These are phyloP conservation scores for Mactromeris polynyma DNA, from an alignment of 2,888 invertebrate species.

Conservation along the genomic window DNA sequence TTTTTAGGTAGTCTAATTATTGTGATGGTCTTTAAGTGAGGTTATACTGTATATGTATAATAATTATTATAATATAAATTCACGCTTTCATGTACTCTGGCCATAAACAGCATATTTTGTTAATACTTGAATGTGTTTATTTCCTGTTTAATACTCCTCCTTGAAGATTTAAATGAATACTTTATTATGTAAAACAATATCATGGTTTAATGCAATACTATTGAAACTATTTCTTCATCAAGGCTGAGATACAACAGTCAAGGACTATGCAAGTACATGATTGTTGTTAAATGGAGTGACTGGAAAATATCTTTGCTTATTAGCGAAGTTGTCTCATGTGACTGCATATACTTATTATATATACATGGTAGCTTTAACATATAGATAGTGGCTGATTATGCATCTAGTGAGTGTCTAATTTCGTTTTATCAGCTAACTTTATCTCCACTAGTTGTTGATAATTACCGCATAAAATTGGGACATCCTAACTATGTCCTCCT, in stretches of 20 bases:
- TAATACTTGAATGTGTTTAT: background rate
- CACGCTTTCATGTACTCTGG: too few relatives aligned
- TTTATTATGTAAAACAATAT: background rate
- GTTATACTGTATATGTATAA: too few relatives aligned
- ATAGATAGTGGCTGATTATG: background rate
- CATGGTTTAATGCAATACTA: too few relatives aligned
- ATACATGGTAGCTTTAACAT: background rate
- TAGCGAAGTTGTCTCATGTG: background rate
- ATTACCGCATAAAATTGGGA: constrained; percentile 45
- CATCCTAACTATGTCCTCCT: constrained; percentile 36
- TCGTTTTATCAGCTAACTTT: constrained; percentile 21
- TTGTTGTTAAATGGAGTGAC: background rate
- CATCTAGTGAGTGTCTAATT: constrained; percentile 15
- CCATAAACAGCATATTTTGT: too few relatives aligned
- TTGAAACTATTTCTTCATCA: too few relatives aligned
- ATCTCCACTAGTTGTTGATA: constrained; percentile 35
- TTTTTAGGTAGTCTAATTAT: too few relatives aligned
- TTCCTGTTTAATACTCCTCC: too few relatives aligned
- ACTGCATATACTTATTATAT: background rate
- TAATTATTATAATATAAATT: too few relatives aligned
- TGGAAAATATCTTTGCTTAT: background rate
- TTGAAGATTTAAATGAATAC: background rate
- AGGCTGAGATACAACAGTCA: too few relatives aligned
- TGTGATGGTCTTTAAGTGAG: too few relatives aligned
- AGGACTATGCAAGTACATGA: background rate